Base-by-base conservation (phyloP, 2,888 invertebrate species). In the Eilema depressum region DNA sequence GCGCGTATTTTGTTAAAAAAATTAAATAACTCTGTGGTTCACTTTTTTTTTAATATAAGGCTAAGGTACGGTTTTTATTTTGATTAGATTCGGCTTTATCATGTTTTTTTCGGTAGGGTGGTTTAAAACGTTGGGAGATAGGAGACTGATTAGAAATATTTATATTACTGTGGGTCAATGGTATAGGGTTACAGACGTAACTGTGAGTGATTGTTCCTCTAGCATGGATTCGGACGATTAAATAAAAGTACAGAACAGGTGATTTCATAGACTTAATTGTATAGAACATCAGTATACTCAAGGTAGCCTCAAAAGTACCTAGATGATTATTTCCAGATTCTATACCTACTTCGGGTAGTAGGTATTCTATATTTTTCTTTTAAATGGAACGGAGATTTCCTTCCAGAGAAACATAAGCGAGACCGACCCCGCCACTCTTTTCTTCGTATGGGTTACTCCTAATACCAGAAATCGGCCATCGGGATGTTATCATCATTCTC, bases 1-100 rank as follows among this genome's bases (percentile, higher is more conserved):
- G 74, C 68, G 61, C 66, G 62, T 64, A 65, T 61, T 62, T 70
- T 60, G 60, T 72, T 63, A 64, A 69, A 73, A 71, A 71, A 62
- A 56, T 59, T 66, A 59, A 65, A 65, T 33, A 37, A 53, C 68
- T 68, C 71, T 68, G 60, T 68, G 63, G 63, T 69, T 26, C 26
- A 23, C 25, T 62, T 64, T 73, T 66, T 61, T 61, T 73, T 69
- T 59, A 63, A 63, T 66, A 59, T 41, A 33, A 59, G 60, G 26
- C n/a, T 25, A 7, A 20, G 37, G 60, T 23, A 66, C 20, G 17
- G 41, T 66, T 53, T 66, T 37, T 33, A 37, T 66, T 62, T 68
- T 67, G 26, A 70, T 73, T 68, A 65, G 61, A 56, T 66, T 63
- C 30, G 41, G 41, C 37, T 20, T 63, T 41, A 41, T 63, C 20